Conservation (phyloP, 2,888 invertebrate genomes). For the Caenorhabditis sinica region DNA sequence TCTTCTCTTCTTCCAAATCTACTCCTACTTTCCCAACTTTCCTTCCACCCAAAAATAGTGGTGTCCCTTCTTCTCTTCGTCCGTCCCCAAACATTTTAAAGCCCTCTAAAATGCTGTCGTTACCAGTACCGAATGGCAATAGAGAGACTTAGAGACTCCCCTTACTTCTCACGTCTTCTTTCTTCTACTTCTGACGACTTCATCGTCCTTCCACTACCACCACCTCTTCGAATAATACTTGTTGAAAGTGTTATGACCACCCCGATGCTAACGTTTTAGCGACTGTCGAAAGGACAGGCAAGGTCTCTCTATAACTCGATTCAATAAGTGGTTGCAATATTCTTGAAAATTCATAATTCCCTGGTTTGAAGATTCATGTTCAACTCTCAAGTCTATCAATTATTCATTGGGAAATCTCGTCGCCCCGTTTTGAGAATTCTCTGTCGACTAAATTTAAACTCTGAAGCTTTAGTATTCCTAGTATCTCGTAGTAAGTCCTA, state of each 20-base stretch:
- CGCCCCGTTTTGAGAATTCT: background rate
- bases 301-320: background rate
- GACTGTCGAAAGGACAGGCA: constrained; percentile 15
- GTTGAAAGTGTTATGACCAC: constrained; percentile 57
- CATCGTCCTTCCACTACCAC: constrained; percentile 15
- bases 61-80: background rate
- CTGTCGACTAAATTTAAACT: constrained; percentile 6
- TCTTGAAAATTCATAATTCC: constrained; percentile 1
- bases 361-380: background rate
- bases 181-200: constrained; percentile 24
- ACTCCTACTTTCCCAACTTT: background rate
- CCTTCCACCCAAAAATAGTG: constrained; percentile 12
- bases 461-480: too few species aligned
- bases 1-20: too few species aligned
- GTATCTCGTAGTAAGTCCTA: too few species aligned
- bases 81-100: constrained; percentile 61
- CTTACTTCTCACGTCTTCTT: constrained; percentile 5
- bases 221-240: constrained; percentile 61
- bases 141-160: constrained; percentile 43
- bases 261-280: constrained; percentile 56
- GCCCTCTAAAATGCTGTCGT: constrained; percentile 63
- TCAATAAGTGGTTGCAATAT: background rate
- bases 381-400: constrained; percentile 1
- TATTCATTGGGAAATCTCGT: constrained; percentile 19
- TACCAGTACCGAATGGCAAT: constrained; percentile 42